Evolutionary conservation across 2,113 vertebrate species (phyloP), one percentile per base, ranked within the genome.

Genomic region (Ptyas mucosa): DNA sequence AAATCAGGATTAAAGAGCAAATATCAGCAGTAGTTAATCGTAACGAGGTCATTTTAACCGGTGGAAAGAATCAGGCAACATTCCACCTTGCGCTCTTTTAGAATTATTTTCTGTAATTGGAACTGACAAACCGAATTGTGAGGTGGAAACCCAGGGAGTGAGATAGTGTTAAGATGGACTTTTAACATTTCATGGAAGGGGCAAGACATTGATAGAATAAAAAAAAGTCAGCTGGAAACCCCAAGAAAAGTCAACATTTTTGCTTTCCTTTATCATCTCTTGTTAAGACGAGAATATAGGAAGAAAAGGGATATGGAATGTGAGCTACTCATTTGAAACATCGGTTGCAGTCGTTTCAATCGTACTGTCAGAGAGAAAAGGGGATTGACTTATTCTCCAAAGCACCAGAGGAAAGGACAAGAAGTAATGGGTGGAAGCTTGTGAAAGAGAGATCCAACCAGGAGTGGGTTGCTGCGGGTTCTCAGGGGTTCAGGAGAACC

Each of bases 1-100:
- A 94, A 93, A 52, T 88, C 92, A 85, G 95, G 90, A 92, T 87
- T 94, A 93, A 89, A 93, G 1, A n/a, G 90, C 92, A 89, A 29
- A 85, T 9, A 90, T 20, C 89, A 91, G 46, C 8, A 87, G 85
- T 39, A 90, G 95, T 0, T 85, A 0, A 15, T 90, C 43, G 91
- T 91, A 90, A 51, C 0, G 1, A 69, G 64, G 64, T 69, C 26
- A 34, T 2, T 69, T 69, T 86, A 49, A 86, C 49, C 3, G 7
- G 8, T 85, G 43, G 21, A 46, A 46, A 24, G 11, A 11, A 52
- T 23, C 14, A 7, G 1, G 46, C 51, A 87, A 24, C 24, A 7
- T 87, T 52, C 24, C 46, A 52, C 5, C 5, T 52, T 51, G 23
- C 6, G 5, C 85, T 29, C 46, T 26, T 46, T 49, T 14, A 51